Base-by-base conservation (phyloP, 2,888 invertebrate species). In the Argynnis bischoffii region DNA sequence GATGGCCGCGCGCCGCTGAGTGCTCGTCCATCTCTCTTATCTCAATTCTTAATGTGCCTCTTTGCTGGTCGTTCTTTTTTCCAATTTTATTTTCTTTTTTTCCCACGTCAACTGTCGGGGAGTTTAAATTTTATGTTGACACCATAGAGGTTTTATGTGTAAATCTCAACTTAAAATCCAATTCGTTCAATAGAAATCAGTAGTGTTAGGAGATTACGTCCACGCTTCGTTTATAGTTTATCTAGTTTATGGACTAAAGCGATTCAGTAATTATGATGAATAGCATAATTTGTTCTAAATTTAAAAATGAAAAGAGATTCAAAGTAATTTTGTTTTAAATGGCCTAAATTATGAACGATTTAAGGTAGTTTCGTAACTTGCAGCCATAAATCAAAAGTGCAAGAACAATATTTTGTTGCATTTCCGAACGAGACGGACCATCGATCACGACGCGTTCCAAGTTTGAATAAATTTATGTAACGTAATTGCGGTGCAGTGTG, bases 1-100 rank as follows among this genome's bases (percentile, higher is more conserved):
- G 89, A 87, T 81, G 84, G 81, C 85, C 86, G 87, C 82, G 82
- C 85, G 79, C 83, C 86, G 86, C 80, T 92, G 92, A 92, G 92
- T 92, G 92, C 89, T 87, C 91, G 90, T 91, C 90, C 91, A 87
- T 92, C 91, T 92, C 86, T 87, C 86, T 92, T 92, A 92, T 92
- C 92, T 90, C 89, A 86, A 88, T 87, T 89, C 92, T 92, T 92
- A 92, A 92, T 92, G 92, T 88, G 90, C 88, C 92, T 92, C 92
- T 92, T 91, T 90, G 87, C 87, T 86, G 83, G 87, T 83, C 82
- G 83, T 87, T 86, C 83, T 86, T 89, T 88, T 86, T 87, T 87
- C 77, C 73, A 77, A 76, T 77, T 78, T 85, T 84, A 81, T 81
- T 85, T 85, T 83, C 78, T 76, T 82, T 87, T 90, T 86, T 83